These are phyloP conservation scores for Isoperla grammatica DNA, from an alignment of 2,888 invertebrate species.

Conservation along the genomic window DNA sequence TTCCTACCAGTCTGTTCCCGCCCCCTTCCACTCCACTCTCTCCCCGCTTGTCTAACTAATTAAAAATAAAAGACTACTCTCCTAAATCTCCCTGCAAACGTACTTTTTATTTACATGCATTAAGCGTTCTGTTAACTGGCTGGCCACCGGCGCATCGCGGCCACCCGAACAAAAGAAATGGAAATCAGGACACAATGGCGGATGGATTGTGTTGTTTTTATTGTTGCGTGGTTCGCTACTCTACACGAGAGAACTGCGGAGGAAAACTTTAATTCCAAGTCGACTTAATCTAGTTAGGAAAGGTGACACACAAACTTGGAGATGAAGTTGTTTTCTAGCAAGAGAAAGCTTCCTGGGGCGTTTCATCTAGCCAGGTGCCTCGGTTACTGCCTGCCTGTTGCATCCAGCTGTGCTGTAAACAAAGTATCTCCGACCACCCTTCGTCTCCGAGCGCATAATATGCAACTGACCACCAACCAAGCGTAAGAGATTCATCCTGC, in stretches of 20 bases:
- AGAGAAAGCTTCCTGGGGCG: too few species aligned
- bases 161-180: constrained; percentile 12
- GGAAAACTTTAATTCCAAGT: constrained; percentile 7
- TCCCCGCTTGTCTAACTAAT: too few species aligned
- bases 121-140: background rate
- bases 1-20: background rate
- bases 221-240: background rate
- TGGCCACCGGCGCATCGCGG: background rate
- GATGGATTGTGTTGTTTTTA: constrained; percentile 2
- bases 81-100: background rate
- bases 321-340: background rate
- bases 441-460: too few species aligned
- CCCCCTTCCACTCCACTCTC: too few species aligned
- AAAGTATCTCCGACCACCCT: too few species aligned
- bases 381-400: too few species aligned
- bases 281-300: constrained; percentile 1
- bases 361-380: too few species aligned
- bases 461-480: too few species aligned
- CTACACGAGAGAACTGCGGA: too few species aligned
- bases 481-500: too few species aligned
- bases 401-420: too few species aligned
- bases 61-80: background rate
- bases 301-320: constrained; percentile 7
- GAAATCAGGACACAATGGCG: constrained; percentile 12
- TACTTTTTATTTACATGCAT: background rate